Conservation (phyloP, 2,888 invertebrate species). For the Leuctra nigra region DNA sequence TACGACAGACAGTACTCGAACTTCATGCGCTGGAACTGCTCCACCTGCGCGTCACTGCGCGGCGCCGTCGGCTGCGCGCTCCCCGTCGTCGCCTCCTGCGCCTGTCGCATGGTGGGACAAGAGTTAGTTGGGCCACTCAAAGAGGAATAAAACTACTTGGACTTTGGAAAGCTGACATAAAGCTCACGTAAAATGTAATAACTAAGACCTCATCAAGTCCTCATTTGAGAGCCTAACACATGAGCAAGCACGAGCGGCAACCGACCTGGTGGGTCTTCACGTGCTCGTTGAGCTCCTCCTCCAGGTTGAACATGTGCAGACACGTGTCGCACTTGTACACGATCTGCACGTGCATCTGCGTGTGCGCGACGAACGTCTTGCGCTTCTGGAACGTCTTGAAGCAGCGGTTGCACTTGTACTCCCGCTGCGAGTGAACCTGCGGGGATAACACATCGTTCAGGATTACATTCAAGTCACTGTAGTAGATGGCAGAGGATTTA, state of each 20-base stretch:
- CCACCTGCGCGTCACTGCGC: conserved; percentile 15
- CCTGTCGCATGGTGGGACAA: no score
- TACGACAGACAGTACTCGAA: conserved; percentile 11
- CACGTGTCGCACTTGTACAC: conserved; percentile 29
- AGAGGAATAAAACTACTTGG: no score
- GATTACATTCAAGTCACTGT: no score
- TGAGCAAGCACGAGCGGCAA: no score
- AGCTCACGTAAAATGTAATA: no score
- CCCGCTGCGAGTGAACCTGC: background rate
- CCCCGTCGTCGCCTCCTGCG: conserved; percentile 29
- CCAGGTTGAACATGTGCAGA: conserved; percentile 20
- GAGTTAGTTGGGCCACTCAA: no score
- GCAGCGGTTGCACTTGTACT: conserved; percentile 5
- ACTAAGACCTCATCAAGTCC: no score
- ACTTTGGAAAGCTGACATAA: no score
- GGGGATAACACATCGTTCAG: no score
- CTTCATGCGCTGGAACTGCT: conserved; percentile 6
- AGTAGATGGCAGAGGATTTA: no score
- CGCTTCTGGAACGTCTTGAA: conserved; percentile 13
- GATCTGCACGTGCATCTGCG: conserved; percentile 29
- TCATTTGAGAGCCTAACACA: no score
- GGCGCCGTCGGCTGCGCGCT: conserved; percentile 6
- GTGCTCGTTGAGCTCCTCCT: conserved; percentile 24
- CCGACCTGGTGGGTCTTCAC: conserved; percentile 34
- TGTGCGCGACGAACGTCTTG: conserved; percentile 32